These are phyloP conservation scores for Trichomalopsis sarcophagae DNA, from an alignment of 1,140 invertebrate species.

Conservation along the genomic window DNA sequence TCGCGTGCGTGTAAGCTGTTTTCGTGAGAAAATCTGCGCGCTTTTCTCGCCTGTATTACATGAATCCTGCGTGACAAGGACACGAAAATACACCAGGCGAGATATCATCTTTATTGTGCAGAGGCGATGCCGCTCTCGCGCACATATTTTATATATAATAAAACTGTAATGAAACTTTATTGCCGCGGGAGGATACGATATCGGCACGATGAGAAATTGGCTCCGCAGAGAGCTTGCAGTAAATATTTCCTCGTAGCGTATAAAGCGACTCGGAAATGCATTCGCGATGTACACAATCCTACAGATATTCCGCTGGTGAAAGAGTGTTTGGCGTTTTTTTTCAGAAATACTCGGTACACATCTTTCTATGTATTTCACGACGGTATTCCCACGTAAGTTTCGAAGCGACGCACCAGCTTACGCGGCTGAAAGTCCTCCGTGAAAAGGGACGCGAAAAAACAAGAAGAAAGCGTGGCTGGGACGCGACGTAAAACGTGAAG, in stretches of 20 bases:
- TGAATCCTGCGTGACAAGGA: conserved; percentile 14
- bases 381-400: background rate
- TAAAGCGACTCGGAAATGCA: background rate
- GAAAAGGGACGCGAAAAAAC: background rate
- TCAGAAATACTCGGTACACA: background rate
- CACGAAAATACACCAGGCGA: background rate
- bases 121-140: background rate
- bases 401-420: background rate
- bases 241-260: background rate
- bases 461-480: background rate
- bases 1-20: background rate
- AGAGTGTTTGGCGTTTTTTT: background rate
- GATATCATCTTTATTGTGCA: background rate
- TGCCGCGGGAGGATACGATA: background rate
- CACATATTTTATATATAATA: background rate
- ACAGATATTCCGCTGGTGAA: background rate
- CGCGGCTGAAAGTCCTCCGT: background rate
- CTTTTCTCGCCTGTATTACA: background rate
- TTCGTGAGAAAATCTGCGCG: background rate
- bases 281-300: background rate
- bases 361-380: background rate
- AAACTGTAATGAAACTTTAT: background rate
- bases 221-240: background rate
- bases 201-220: background rate
- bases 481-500: background rate